Percentiles rank a stretch among this genome's conserved stretches.
Evolutionary conservation across 2,113 vertebrate species (phyloP).

Genomic region (Gnathonemus echidnorhynchus): DNA sequence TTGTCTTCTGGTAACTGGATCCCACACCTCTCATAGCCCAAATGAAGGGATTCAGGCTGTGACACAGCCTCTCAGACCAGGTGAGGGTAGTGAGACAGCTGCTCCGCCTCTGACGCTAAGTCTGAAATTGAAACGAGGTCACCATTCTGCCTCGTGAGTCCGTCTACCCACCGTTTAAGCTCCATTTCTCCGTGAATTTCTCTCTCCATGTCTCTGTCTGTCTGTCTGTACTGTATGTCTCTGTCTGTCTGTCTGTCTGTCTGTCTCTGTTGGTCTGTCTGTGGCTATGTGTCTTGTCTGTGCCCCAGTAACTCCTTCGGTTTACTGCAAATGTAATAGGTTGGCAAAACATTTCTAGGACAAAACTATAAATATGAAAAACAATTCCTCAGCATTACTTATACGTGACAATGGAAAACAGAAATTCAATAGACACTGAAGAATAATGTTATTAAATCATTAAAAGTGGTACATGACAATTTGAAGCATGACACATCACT

Average conservation of each 20-base stretch:
- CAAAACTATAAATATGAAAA: neutral
- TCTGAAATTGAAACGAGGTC: neutral
- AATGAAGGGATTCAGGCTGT: slow-evolving; percentile 5
- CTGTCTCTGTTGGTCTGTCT: neutral
- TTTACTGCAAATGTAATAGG: neutral
- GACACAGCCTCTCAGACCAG: neutral
- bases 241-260: neutral
- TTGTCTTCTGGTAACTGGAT: slow-evolving; percentile 6
- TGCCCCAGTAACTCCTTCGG: neutral
- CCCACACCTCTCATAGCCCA: neutral
- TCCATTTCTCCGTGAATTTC: neutral
- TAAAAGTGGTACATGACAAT: neutral
- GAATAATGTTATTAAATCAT: neutral
- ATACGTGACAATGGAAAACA: neutral
- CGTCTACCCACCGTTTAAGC: neutral
- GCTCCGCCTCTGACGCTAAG: neutral
- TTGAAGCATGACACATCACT: neutral
- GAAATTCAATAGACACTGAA: neutral
- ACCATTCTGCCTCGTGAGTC: neutral
- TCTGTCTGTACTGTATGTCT: neutral
- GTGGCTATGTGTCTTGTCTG: neutral
- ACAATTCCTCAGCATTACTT: neutral
- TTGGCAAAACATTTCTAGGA: neutral
- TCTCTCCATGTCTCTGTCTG: neutral
- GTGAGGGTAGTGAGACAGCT: neutral